Evolutionary conservation across 2,113 vertebrate species (phyloP), one percentile per base, ranked within the genome.

Genomic region (Merops nubicus): DNA sequence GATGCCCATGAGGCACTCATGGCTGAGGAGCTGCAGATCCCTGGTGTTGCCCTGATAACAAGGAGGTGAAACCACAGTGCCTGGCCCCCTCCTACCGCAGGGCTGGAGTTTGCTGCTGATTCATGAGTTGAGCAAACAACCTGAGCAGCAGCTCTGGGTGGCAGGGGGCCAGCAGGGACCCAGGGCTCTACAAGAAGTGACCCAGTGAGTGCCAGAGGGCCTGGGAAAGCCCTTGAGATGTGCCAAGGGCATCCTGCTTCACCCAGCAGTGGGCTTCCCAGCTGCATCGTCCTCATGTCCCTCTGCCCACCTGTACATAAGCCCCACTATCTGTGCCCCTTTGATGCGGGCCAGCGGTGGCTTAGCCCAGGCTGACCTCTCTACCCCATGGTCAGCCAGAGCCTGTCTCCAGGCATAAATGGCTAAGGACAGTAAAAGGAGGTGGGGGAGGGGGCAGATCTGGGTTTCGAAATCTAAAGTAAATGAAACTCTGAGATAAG

Each of bases 271-370:
- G 17, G 18, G 31, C 21, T 63, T 73, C 16, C 34, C 45, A 38
- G 50, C 28, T 89, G 23, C 38, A 36, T 5, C 34, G 5, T 50
- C 38, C 34, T 20, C 65, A 64, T 2, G 0, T 47, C 33, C 48
- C 12, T 3, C 22, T 31, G 9, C 15, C 48, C 7, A 9, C 33
- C 28, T 56, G 12, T 43, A 23, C 9, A 9, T 15, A 76, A 64
- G 20, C 33, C 19, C 40, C 26, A 6, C 11, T 62, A 25, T 36
- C 29, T n/a, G 22, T 48, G n/a, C 10, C 14, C 3, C n/a, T 62
- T 64, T 0, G 0, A 15, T 57, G 26, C 48, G 53, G 34, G 64
- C 8, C 10, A 23, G 23, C 2, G 3, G 14, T 50, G 56, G 7
- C 85, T 87, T 13, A 65, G 28, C 13, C 25, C 34, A 70, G 31